Conservation (phyloP, 2,113 vertebrate species). For the Nothoprocta perdicaria region DNA sequence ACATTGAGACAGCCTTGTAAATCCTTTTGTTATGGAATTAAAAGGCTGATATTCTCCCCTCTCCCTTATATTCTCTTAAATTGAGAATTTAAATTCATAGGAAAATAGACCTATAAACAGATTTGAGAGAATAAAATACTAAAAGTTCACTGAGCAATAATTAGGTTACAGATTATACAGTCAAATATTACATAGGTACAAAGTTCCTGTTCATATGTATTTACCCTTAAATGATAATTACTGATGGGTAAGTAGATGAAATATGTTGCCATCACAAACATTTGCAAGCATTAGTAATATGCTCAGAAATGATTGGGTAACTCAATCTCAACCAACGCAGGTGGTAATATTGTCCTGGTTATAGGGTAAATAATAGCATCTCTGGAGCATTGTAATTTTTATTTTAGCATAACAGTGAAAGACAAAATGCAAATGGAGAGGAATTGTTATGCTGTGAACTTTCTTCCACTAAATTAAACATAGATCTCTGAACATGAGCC, state of each 20-base stretch:
- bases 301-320: not conserved
- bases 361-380: not conserved
- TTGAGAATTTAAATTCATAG: not conserved
- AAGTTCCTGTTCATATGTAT: not conserved
- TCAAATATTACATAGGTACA: not conserved
- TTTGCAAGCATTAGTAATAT: not conserved
- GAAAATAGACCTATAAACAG: not conserved
- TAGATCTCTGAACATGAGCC: not conserved
- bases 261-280: not conserved
- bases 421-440: not conserved
- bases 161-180: not conserved
- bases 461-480: not conserved
- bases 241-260: not conserved
- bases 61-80: not conserved
- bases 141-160: not conserved
- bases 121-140: not conserved
- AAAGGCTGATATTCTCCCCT: not conserved
- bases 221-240: not conserved
- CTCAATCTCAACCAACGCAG: not conserved
- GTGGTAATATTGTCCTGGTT: not conserved
- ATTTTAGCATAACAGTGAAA: not conserved
- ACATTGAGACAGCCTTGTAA: not conserved
- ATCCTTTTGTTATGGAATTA: not conserved
- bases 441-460: not conserved
- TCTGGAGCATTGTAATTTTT: not conserved